Evolutionary conservation across 2,797 vertebrate species (phyloP).

Genomic region (Phalanger gymnotis): DNA sequence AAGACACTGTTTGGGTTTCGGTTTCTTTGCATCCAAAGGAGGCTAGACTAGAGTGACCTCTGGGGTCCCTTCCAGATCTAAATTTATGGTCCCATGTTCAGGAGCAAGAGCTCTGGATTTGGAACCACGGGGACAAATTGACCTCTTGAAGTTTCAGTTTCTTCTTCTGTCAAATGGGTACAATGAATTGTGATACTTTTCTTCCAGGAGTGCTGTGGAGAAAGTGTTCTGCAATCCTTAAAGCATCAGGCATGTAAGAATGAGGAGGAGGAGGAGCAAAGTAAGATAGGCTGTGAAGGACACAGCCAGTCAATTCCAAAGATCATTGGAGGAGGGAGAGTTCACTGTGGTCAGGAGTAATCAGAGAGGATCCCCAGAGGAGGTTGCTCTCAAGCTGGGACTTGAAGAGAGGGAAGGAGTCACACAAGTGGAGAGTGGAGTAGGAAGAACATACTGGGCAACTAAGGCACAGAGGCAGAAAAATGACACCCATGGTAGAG

Average conservation of each 20-base stretch:
- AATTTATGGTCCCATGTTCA: constrained; percentile 1
- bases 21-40: too few species aligned
- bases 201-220: not conserved
- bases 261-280: not conserved
- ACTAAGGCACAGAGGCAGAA: not conserved
- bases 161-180: not conserved
- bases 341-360: not conserved
- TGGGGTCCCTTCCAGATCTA: not conserved
- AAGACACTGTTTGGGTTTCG: not conserved
- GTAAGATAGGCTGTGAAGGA: not conserved
- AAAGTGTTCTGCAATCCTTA: not conserved
- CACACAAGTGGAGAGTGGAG: not conserved
- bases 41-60: not conserved
- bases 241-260: not conserved
- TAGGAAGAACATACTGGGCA: not conserved
- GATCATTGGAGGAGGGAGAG: not conserved
- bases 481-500: not conserved
- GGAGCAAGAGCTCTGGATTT: not conserved
- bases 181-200: not conserved
- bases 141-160: not conserved
- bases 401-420: not conserved
- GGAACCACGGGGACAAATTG: not conserved
- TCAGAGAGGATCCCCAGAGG: not conserved
- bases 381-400: not conserved
- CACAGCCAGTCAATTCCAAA: not conserved